Conservation (phyloP, 2,888 invertebrate genomes). For the Caenorhabditis sp. region DNA sequence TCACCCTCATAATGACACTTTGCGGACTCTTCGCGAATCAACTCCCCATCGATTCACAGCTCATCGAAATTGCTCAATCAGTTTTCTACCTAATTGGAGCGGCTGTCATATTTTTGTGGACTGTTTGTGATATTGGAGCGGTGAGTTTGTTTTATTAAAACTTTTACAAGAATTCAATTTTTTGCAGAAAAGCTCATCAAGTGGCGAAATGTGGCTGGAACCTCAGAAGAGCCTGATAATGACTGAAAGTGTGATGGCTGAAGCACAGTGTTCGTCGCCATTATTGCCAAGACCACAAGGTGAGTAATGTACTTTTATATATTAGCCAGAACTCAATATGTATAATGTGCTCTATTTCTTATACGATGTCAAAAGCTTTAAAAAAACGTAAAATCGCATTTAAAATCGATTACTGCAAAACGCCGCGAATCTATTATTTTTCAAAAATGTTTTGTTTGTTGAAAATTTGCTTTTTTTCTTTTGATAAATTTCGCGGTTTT, state of each 20-base stretch:
- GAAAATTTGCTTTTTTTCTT: no score
- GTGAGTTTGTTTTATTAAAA: conserved; percentile 8
- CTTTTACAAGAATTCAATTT: background rate
- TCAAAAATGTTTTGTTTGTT: no score
- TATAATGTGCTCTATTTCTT: no score
- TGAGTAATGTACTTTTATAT: no score
- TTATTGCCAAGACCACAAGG: conserved; percentile 15
- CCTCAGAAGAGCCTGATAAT: conserved; percentile 40
- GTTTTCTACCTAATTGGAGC: conserved; percentile 21
- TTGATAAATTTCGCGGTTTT: no score
- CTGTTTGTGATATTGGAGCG: conserved; percentile 23
- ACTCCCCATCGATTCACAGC: conserved; percentile 16
- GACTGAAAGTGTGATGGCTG: conserved; percentile 31
- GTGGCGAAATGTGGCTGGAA: conserved; percentile 43
- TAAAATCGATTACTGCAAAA: no score
- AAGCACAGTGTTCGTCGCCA: conserved; percentile 39
- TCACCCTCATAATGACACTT: conserved; percentile 29
- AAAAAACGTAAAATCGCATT: no score
- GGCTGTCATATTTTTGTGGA: conserved; percentile 34
- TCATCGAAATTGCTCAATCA: conserved; percentile 23
- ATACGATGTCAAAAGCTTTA: no score
- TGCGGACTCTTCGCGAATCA: conserved; percentile 32
- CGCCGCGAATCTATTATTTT: no score
- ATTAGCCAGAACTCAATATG: no score
- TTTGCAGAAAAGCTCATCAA: conserved; percentile 14